These are phyloP conservation scores for Pungitius pungitius DNA, from an alignment of 2,113 vertebrate species.

Conservation along the genomic window DNA sequence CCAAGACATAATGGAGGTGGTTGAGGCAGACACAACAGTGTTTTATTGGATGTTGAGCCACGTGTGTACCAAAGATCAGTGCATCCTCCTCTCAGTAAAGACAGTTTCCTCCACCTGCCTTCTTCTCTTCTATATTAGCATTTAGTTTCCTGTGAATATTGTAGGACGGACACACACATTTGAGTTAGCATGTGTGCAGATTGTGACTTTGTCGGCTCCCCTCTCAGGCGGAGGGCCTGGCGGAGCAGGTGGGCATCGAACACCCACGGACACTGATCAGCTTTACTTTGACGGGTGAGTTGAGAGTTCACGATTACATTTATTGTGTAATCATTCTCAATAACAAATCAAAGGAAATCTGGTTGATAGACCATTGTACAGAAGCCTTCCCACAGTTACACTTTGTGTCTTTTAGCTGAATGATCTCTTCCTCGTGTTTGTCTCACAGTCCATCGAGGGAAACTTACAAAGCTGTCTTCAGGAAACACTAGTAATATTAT, in stretches of 20 bases:
- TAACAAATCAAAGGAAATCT: neutral
- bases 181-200: neutral
- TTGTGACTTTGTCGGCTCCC: constrained; percentile 10
- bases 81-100: neutral
- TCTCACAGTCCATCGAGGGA: neutral
- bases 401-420: neutral
- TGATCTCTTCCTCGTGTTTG: constrained; percentile 13
- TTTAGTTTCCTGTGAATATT: constrained; percentile 3
- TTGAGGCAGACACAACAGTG: neutral
- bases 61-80: constrained; percentile 3
- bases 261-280: constrained; percentile 92
- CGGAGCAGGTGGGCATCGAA: constrained; percentile 88
- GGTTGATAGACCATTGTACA: neutral
- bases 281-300: constrained; percentile 94
- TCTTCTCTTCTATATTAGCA: neutral
- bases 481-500: constrained; percentile 18
- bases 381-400: constrained; percentile 6
- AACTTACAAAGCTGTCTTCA: constrained; percentile 9
- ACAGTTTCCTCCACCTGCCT: neutral
- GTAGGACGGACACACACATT: neutral
- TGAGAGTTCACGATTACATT: neutral
- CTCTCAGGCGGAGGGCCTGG: constrained; percentile 86
- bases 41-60: neutral
- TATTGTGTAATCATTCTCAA: neutral
- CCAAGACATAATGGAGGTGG: neutral